phyloP scores from a whole-genome alignment of 2,113 vertebrate genomes.

The Nothobranchius furzeri region DNA sequence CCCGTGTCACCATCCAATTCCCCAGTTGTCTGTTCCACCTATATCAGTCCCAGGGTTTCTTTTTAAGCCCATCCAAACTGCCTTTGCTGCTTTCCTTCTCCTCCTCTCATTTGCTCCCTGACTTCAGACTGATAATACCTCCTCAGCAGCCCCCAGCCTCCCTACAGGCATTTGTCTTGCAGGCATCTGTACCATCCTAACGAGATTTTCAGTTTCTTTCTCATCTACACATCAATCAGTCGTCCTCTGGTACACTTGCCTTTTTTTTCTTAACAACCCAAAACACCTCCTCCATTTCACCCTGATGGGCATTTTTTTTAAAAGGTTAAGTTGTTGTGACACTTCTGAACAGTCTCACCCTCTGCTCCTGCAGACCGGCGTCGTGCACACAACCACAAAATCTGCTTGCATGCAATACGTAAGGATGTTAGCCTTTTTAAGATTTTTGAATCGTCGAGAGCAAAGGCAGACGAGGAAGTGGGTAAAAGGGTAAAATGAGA shows the following conservation, averaged over 20 bases:
- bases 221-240: conserved; percentile 32
- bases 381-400: conserved; percentile 12
- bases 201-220: conserved; percentile 46
- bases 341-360: conserved; percentile 44
- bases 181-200: conserved; percentile 59
- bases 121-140: conserved; percentile 26
- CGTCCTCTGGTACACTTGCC: conserved; percentile 14
- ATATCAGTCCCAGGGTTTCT: conserved; percentile 53
- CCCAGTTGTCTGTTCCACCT: conserved; percentile 63
- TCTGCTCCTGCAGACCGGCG: conserved; percentile 30
- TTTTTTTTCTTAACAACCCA: conserved; percentile 36
- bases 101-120: conserved; percentile 42
- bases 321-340: conserved; percentile 74
- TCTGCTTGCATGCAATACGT: conserved; percentile 1
- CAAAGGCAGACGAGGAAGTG: conserved; percentile 6
- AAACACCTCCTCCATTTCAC: conserved; percentile 49
- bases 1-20: conserved; percentile 54
- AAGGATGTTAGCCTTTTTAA: neutral
- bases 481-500: conserved; percentile 38
- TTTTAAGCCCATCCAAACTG: conserved; percentile 48
- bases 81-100: conserved; percentile 37
- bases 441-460: conserved; percentile 61
- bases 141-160: conserved; percentile 38
- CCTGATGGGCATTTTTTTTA: conserved; percentile 66
- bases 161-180: conserved; percentile 56